Evolutionary conservation across 2,888 invertebrate genomes (phyloP), one percentile per base, ranked within the genome.

Genomic region (Dryocosmus kuriphilus): DNA sequence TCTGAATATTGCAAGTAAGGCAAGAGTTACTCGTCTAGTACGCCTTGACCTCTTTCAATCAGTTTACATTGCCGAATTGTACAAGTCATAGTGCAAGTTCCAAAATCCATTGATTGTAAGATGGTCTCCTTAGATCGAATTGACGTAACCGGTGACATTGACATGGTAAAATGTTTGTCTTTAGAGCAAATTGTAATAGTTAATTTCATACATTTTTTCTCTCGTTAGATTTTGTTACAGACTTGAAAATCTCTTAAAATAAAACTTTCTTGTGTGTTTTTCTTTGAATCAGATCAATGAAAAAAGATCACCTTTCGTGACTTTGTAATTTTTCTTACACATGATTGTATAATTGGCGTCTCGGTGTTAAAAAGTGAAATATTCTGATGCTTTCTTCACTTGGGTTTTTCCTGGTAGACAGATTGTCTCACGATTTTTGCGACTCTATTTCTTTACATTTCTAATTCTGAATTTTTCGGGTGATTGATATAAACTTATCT

Each of bases 1-100:
- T 80, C 76, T 63, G 67, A 76, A 63, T 76, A 80, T 76, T 63
- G 30, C 46, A 41, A 51, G 51, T 51, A 51, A 51, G 51, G 51
- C 51, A 51, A 51, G n/a, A n/a, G n/a, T 51, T 51, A 51, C 51
- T 51, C n/a, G 51, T 9, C 51, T n/a, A 51, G 51, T 51, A 51
- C 51, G 51, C 51, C 51, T 51, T 51, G 51, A 51, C 51, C 51
- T 51, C n/a, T 51, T 51, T 51, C n/a, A 51, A 51, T 51, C 51
- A 51, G 51, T 51, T 51, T n/a, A 51, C 8, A 51, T 51, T 51
- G n/a, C 8, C n/a, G 51, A 51, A 51, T 51, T 51, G n/a, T 51
- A 51, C 51, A 51, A 51, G 51, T 51, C 51, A 51, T 51, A 51
- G 51, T 51, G 51, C 51, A 51, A 51, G 51, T 51, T 9, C n/a